A percentile compares a stretch with the other conserved stretches of the same genome.
Conservation (phyloP, 2,113 vertebrate genomes). For the Strix uralensis region DNA sequence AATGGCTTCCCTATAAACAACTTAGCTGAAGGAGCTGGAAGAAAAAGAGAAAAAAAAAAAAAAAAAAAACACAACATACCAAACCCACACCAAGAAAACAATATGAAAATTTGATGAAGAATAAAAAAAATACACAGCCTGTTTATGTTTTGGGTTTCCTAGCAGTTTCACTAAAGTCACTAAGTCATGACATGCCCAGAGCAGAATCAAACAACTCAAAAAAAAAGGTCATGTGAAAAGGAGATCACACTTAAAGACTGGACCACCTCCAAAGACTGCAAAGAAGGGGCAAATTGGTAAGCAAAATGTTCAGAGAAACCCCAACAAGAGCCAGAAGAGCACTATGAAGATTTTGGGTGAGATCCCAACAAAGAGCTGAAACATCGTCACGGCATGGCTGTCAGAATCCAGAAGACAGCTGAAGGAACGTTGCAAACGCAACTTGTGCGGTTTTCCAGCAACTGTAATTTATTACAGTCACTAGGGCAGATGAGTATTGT, state of each 20-base stretch:
- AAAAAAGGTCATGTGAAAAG: neutral
- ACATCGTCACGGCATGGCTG: accelerated
- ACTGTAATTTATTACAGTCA: neutral
- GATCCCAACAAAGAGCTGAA: neutral
- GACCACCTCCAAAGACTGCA: neutral
- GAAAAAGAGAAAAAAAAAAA: neutral
- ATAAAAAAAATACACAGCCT: neutral
- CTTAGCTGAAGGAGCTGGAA: neutral
- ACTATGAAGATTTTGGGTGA: neutral
- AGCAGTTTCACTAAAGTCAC: neutral
- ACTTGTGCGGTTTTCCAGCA: neutral
- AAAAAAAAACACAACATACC: no score
- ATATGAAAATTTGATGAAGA: neutral
- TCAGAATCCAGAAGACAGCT: neutral
- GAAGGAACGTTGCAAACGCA: neutral
- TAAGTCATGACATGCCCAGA: neutral
- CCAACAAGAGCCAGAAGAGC: neutral
- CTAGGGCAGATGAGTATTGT: neutral
- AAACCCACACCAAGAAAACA: neutral
- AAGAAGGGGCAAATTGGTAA: neutral
- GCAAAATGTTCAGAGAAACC: neutral
- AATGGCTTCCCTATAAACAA: neutral
- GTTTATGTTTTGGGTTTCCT: neutral
- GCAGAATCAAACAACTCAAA: neutral
- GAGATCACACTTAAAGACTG: neutral